phyloP scores from a whole-genome alignment of 2,888 invertebrate species.

The Rhimphoctona megacephalus region DNA sequence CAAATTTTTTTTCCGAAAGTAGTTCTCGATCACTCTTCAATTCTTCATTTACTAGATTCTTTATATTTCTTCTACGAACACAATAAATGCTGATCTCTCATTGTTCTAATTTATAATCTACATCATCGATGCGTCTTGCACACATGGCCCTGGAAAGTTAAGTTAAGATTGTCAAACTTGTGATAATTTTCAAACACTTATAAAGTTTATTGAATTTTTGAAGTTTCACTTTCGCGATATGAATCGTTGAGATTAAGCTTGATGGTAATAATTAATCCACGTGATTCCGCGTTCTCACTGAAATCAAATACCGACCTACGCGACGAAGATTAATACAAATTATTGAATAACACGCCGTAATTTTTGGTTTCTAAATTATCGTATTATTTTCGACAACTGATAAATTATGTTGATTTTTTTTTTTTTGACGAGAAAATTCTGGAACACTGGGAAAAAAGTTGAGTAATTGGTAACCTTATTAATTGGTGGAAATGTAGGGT shows the following conservation, averaged over 20 bases:
- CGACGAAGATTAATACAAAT: not conserved
- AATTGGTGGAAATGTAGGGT: not conserved
- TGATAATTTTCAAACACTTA: not conserved
- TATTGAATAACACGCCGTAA: not conserved
- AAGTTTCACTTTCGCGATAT: not conserved
- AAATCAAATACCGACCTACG: not conserved
- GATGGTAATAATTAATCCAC: not conserved
- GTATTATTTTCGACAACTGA: not conserved
- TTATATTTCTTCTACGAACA: not conserved
- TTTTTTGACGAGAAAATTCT: not conserved
- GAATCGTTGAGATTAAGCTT: not conserved
- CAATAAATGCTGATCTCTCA: not conserved
- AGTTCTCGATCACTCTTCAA: constrained; percentile 6
- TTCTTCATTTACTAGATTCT: not conserved
- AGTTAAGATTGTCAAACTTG: not conserved
- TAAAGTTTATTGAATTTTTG: not conserved
- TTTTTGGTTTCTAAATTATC: not conserved
- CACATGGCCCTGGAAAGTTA: not conserved
- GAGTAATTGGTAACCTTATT: not conserved
- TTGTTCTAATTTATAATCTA: not conserved
- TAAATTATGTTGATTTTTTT: not conserved
- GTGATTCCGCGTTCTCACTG: not conserved
- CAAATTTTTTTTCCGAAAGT: constrained; percentile 16
- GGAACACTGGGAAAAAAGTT: not conserved
- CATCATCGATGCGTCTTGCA: not conserved